Evolutionary conservation across 2,113 vertebrate genomes (phyloP).

Genomic region (Clarias gariepinus): DNA sequence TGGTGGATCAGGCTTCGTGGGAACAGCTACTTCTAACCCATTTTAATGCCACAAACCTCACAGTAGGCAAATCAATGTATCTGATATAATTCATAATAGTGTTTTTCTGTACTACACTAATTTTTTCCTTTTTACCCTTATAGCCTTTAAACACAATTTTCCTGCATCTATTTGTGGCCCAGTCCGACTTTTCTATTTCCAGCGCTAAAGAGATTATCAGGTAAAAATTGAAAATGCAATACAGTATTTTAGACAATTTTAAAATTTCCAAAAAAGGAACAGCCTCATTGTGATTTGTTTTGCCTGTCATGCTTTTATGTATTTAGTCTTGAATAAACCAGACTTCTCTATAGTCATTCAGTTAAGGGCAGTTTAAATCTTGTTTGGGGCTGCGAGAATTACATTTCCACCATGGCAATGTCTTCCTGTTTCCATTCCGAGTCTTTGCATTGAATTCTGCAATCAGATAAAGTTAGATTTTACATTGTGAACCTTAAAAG

Average conservation of each 20-base stretch:
- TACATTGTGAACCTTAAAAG: conserved; percentile 23
- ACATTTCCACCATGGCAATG: conserved; percentile 43
- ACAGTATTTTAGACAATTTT: background rate
- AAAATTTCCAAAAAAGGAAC: background rate
- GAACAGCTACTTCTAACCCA: conserved; percentile 73
- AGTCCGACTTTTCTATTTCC: conserved; percentile 64
- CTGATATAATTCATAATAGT: background rate
- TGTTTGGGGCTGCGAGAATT: conserved; percentile 43
- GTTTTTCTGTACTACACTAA: background rate
- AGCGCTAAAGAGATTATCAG: conserved; percentile 80
- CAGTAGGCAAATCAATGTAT: conserved; percentile 69
- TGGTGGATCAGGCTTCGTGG: conserved; percentile 80
- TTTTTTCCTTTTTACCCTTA: conserved; percentile 25
- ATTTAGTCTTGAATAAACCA: conserved; percentile 41
- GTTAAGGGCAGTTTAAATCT: conserved; percentile 49
- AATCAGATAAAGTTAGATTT: conserved; percentile 50
- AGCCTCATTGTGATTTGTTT: conserved; percentile 18
- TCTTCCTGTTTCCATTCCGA: conserved; percentile 50
- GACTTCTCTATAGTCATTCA: conserved; percentile 48
- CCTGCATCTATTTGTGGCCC: conserved; percentile 86
- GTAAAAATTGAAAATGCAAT: conserved; percentile 63
- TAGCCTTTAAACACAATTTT: conserved; percentile 91
- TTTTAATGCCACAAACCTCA: conserved; percentile 70
- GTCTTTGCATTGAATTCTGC: conserved; percentile 45
- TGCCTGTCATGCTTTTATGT: conserved; percentile 1